Percentiles rank a stretch among this genome's conserved stretches.
Evolutionary conservation across 1,140 invertebrate species (phyloP).

Genomic region (Temnothorax longispinosus): DNA sequence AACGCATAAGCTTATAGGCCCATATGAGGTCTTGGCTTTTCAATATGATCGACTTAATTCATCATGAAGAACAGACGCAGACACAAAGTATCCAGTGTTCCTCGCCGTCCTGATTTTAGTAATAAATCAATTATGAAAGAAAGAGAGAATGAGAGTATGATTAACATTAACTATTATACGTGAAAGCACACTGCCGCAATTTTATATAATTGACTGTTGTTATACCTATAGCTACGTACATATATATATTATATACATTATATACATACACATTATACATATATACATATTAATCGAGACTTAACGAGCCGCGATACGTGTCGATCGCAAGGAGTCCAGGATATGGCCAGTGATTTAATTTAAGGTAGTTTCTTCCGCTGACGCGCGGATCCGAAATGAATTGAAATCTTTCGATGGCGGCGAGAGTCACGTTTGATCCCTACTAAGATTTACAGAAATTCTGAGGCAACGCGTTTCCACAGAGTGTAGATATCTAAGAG

Average conservation of each 20-base stretch:
- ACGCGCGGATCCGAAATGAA: not conserved
- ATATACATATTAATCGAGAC: slow-evolving; percentile 59
- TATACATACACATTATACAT: slow-evolving; percentile 59
- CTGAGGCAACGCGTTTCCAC: not conserved
- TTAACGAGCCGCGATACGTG: slow-evolving; percentile 33
- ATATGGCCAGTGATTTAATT: slow-evolving; percentile 4
- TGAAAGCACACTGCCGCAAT: slow-evolving; percentile 80
- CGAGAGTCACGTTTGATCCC: slow-evolving; percentile 2
- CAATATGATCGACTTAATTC: not conserved
- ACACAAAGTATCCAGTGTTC: slow-evolving; percentile 62
- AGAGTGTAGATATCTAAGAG: not conserved
- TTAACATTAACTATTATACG: slow-evolving; percentile 74
- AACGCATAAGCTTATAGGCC: not conserved
- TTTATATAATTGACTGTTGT: slow-evolving; percentile 80
- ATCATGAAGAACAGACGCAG: not conserved
- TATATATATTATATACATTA: slow-evolving; percentile 56
- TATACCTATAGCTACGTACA: slow-evolving; percentile 69
- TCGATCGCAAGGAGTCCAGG: slow-evolving; percentile 44
- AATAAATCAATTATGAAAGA: slow-evolving; percentile 58
- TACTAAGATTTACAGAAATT: not conserved
- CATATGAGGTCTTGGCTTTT: not conserved
- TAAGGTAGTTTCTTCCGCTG: not conserved
- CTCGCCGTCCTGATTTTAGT: slow-evolving; percentile 66
- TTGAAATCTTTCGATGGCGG: not conserved
- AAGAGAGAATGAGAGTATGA: slow-evolving; percentile 23